Evolutionary conservation across 2,113 vertebrate genomes (phyloP).

Genomic region (Ivindomyrus marchei): DNA sequence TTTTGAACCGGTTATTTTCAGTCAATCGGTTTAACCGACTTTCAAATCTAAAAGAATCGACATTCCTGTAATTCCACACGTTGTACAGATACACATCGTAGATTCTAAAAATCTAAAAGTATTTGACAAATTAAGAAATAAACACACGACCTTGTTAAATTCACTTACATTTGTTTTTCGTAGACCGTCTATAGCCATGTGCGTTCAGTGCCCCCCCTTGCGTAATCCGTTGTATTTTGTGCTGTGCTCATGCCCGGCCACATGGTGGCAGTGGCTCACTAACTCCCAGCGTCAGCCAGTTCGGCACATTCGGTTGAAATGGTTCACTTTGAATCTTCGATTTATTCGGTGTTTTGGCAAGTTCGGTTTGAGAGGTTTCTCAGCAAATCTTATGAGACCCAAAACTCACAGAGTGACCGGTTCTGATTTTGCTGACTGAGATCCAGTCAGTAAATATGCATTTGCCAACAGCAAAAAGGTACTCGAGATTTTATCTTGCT

Average conservation of each 20-base stretch:
- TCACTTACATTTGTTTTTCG: too few species aligned
- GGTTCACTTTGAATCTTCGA: background rate
- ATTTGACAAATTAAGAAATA: background rate
- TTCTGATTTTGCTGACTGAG: background rate
- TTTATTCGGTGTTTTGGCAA: background rate
- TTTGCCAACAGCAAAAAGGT: background rate
- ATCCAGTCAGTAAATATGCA: background rate
- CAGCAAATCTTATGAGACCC: background rate
- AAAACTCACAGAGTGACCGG: too few species aligned
- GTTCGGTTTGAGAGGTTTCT: background rate
- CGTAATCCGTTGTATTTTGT: background rate
- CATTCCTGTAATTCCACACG: background rate
- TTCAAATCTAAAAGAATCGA: background rate
- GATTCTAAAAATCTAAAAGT: background rate
- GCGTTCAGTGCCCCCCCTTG: too few species aligned
- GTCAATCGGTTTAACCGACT: background rate
- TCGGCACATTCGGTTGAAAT: background rate
- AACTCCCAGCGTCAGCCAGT: too few species aligned
- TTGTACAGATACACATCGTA: background rate
- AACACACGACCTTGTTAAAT: too few species aligned
- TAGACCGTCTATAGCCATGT: too few species aligned
- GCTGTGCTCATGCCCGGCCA: background rate
- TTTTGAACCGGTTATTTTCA: background rate
- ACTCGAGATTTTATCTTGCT: background rate
- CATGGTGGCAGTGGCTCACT: background rate